These are phyloP conservation scores for Setipinna tenuifilis DNA, from an alignment of 2,797 vertebrate genomes.

Conservation along the genomic window DNA sequence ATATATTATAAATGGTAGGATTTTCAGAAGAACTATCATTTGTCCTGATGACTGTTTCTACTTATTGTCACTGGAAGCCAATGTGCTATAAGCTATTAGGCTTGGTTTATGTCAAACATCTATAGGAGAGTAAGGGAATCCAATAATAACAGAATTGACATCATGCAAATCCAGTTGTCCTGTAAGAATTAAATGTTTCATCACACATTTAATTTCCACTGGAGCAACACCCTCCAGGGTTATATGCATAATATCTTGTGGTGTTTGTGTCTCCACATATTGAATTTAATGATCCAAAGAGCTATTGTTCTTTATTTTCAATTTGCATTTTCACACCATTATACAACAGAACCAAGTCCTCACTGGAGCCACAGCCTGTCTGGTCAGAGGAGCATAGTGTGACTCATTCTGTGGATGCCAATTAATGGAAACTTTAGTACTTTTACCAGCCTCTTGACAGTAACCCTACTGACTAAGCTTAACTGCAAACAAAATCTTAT, in stretches of 20 bases:
- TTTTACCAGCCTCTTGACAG: too few relatives aligned
- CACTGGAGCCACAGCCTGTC: not conserved
- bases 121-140: conserved; percentile 31
- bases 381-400: not conserved
- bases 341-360: conserved; percentile 27
- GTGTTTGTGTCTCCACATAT: not conserved
- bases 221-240: too few relatives aligned
- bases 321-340: not conserved
- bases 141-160: conserved; percentile 22
- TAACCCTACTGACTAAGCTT: too few relatives aligned
- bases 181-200: not conserved
- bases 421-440: not conserved
- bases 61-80: conserved; percentile 49
- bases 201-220: not conserved
- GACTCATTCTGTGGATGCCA: not conserved
- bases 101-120: conserved; percentile 31
- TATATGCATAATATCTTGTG: not conserved
- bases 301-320: not conserved
- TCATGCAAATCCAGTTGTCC: not conserved
- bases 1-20: conserved; percentile 46
- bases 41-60: conserved; percentile 41
- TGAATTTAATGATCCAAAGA: not conserved
- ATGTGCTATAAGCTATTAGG: conserved; percentile 30
- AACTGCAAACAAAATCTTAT: not conserved
- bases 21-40: conserved; percentile 48